phyloP scores from a whole-genome alignment of 1,140 invertebrate species.

The Cecropterus lyciades region DNA sequence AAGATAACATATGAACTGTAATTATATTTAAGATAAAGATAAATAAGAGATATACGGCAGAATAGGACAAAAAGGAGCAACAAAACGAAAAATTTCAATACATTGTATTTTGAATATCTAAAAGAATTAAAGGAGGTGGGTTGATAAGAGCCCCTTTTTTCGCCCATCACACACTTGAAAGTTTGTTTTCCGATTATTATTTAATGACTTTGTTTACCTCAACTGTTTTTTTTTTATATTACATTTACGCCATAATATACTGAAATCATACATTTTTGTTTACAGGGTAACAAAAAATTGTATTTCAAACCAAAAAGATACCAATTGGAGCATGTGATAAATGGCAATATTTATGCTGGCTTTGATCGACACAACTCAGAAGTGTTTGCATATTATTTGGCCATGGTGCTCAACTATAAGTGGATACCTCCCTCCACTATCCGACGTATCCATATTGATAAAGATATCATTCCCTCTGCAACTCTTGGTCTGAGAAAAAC shows the following conservation, averaged over 20 bases:
- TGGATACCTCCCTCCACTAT: slow-evolving; percentile 92
- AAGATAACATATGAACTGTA: neutral
- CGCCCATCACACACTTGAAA: too few species aligned
- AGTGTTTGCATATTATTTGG: slow-evolving; percentile 96
- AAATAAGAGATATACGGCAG: neutral
- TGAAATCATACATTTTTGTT: slow-evolving; percentile 36
- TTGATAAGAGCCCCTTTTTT: too few species aligned
- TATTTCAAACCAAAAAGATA: slow-evolving; percentile 98
- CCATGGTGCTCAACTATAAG: slow-evolving; percentile 90
- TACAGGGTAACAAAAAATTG: slow-evolving; percentile 89
- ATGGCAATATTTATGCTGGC: slow-evolving; percentile 93
- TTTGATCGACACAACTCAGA: slow-evolving; percentile 97
- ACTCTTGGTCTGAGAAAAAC: slow-evolving; percentile 87
- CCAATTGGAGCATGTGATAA: slow-evolving; percentile 88
- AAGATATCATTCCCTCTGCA: slow-evolving; percentile 90
- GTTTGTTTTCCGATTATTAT: too few species aligned
- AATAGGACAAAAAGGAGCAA: neutral
- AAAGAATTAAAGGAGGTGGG: too few species aligned
- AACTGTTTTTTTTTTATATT: too few species aligned
- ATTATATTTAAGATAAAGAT: neutral
- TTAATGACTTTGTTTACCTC: too few species aligned
- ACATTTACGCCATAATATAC: too few species aligned
- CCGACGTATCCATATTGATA: slow-evolving; percentile 89
- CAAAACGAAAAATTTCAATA: too few species aligned
- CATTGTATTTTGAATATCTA: too few species aligned